These are phyloP conservation scores for Ctenicera cuprea DNA, from an alignment of 2,888 invertebrate genomes.

Conservation along the genomic window DNA sequence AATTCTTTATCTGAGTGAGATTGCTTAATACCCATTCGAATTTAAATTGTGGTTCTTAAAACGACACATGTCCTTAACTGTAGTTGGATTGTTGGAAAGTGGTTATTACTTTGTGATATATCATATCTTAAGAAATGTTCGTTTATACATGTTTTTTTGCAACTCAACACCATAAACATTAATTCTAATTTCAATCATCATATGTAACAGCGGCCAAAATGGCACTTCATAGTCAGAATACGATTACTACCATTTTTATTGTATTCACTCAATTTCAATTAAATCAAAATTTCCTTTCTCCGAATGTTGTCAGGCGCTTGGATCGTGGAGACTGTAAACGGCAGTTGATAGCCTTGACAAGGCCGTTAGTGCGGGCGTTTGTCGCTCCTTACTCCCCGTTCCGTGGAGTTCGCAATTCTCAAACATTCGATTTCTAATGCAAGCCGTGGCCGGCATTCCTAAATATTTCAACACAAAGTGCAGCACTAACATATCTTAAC, in stretches of 20 bases:
- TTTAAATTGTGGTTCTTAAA: background rate
- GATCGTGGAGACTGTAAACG: conserved; percentile 50
- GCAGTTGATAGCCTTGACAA: conserved; percentile 68
- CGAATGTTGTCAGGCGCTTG: conserved; percentile 50
- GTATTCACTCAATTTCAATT: conserved; percentile 18
- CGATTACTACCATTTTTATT: conserved; percentile 19
- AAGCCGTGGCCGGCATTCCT: conserved; percentile 59
- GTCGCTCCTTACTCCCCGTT: conserved; percentile 54
- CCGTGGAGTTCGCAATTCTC: conserved; percentile 45
- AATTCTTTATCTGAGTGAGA: background rate
- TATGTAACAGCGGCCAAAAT: conserved; percentile 1
- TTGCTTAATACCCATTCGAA: background rate
- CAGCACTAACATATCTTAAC: conserved; percentile 57
- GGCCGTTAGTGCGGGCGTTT: conserved; percentile 67
- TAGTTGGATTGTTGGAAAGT: conserved; percentile 14
- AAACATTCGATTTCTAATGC: conserved; percentile 56
- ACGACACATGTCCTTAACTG: background rate
- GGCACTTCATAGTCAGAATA: background rate
- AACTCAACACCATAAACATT: conserved; percentile 11
- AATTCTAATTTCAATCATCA: conserved; percentile 9
- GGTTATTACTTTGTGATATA: background rate
- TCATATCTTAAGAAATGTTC: background rate
- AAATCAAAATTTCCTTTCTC: conserved; percentile 51
- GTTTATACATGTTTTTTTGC: background rate
- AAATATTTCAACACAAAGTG: conserved; percentile 60